These are phyloP conservation scores for Prunella fulvescens DNA, from an alignment of 2,113 vertebrate species.

Conservation along the genomic window DNA sequence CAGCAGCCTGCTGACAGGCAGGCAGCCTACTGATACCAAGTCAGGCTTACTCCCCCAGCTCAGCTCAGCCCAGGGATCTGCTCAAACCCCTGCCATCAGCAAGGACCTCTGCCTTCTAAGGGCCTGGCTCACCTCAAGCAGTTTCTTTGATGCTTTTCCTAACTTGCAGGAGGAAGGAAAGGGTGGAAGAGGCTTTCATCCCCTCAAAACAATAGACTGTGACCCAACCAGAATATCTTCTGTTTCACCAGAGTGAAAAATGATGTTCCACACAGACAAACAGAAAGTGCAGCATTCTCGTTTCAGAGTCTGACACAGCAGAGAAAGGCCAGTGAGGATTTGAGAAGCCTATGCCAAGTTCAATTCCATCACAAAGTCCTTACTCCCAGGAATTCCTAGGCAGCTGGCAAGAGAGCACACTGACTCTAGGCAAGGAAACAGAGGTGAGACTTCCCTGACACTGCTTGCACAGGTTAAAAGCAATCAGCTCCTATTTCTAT, in stretches of 20 bases:
- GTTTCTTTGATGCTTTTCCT: not conserved
- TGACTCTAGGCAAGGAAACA: not conserved
- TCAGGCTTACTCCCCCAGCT: not conserved
- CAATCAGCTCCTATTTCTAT: not conserved
- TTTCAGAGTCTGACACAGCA: not conserved
- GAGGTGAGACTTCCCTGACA: not conserved
- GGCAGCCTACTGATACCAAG: not conserved
- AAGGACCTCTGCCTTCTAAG: not conserved
- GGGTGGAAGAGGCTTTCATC: not conserved
- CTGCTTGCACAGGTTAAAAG: not conserved
- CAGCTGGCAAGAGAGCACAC: not conserved
- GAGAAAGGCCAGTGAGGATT: not conserved
- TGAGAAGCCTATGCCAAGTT: not conserved
- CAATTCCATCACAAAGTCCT: not conserved
- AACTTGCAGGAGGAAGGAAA: not conserved
- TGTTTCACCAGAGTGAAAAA: not conserved
- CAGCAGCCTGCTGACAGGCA: not conserved
- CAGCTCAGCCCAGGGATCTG: not conserved
- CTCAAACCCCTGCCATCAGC: not conserved
- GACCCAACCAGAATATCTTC: not conserved
- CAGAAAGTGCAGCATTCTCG: rapidly evolving
- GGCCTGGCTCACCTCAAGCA: not conserved
- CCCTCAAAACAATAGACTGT: not conserved
- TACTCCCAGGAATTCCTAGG: not conserved
- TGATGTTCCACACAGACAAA: not conserved